Evolutionary conservation across 1,140 invertebrate species (phyloP).

Genomic region (Brachionus plicatilis): DNA sequence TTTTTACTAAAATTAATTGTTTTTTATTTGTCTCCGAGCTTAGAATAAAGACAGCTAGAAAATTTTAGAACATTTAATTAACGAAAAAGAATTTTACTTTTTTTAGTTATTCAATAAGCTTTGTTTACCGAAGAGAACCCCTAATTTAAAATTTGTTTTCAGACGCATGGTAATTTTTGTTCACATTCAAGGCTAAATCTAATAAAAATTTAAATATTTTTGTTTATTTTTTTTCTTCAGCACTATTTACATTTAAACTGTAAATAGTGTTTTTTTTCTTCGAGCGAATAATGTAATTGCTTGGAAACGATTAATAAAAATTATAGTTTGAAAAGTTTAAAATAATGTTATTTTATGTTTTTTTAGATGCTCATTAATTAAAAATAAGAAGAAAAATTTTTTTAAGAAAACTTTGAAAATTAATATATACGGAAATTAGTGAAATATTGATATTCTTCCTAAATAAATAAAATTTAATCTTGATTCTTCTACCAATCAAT

Average conservation of each 20-base stretch:
- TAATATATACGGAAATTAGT: background rate
- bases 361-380: background rate
- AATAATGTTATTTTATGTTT: background rate
- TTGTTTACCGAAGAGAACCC: background rate
- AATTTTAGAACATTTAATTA: background rate
- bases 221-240: background rate
- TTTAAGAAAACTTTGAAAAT: background rate
- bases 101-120: background rate
- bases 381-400: background rate
- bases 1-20: background rate
- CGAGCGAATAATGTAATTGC: conserved; percentile 19
- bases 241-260: background rate
- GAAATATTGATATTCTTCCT: background rate
- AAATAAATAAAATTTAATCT: background rate
- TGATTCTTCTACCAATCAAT: too few relatives aligned
- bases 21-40: background rate
- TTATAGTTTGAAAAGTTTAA: background rate
- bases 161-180: background rate
- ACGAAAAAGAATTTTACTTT: background rate
- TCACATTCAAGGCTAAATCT: background rate
- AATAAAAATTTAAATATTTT: conserved; percentile 5
- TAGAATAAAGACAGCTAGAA: background rate
- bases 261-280: background rate
- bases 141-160: background rate
- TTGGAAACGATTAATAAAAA: background rate